Conservation (phyloP, 2,888 invertebrate species). For the Dorcus parallelipipedus region DNA sequence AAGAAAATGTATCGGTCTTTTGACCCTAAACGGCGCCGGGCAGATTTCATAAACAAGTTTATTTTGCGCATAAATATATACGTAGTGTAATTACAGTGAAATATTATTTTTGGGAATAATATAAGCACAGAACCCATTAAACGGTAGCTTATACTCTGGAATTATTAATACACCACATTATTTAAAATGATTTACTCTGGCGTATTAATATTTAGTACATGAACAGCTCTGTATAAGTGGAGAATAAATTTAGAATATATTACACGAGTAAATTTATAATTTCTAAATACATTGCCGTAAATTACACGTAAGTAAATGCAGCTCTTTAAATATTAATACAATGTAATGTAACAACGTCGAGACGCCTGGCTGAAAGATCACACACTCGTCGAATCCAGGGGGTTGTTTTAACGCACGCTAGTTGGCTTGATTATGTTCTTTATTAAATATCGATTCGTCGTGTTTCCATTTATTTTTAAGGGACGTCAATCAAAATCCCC, state of each 20-base stretch:
- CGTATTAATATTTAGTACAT: slow-evolving; percentile 18
- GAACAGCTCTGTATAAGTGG: slow-evolving; percentile 14
- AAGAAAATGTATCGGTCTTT: slow-evolving; percentile 46
- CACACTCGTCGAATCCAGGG: neutral
- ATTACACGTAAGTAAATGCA: slow-evolving; percentile 4
- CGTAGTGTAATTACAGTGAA: slow-evolving; percentile 47
- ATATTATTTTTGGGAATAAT: slow-evolving; percentile 49
- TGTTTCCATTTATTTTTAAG: slow-evolving; percentile 16
- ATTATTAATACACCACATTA: slow-evolving; percentile 42
- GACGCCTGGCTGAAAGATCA: neutral
- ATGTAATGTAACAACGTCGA: neutral
- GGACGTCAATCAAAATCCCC: slow-evolving; percentile 12
- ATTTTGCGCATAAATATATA: slow-evolving; percentile 47
- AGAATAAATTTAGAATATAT: slow-evolving; percentile 20
- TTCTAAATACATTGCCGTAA: slow-evolving; percentile 2
- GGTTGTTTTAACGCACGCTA: neutral
- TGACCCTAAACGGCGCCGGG: slow-evolving; percentile 46
- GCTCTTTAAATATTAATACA: neutral
- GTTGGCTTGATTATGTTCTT: slow-evolving; percentile 4
- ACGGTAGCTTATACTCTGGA: slow-evolving; percentile 33
- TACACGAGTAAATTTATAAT: slow-evolving; percentile 14
- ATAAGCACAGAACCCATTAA: slow-evolving; percentile 40
- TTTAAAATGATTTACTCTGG: slow-evolving; percentile 39
- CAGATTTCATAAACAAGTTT: slow-evolving; percentile 49
- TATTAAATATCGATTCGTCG: slow-evolving; percentile 14